A percentile compares a stretch with the other conserved stretches of the same genome.
These are phyloP conservation scores for Phania funesta DNA, from an alignment of 2,888 invertebrate genomes.

Conservation along the genomic window DNA sequence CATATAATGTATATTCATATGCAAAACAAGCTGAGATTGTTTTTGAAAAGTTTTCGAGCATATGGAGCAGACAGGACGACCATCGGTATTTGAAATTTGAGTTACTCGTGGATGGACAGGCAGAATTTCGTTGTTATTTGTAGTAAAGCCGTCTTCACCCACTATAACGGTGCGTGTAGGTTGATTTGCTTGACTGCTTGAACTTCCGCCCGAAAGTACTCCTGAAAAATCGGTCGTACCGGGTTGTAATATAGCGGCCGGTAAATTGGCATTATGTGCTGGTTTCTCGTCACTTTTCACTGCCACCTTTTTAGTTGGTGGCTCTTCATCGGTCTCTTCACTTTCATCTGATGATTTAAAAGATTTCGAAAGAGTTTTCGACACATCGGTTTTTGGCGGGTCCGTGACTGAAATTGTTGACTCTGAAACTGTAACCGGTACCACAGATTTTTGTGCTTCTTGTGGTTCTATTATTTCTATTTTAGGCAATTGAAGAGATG, in stretches of 20 bases:
- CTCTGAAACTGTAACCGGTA: not conserved
- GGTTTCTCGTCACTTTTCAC: slow-evolving; percentile 78
- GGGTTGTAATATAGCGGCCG: slow-evolving; percentile 76
- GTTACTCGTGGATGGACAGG: slow-evolving; percentile 82
- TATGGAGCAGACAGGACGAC: slow-evolving; percentile 89
- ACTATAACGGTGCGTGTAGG: slow-evolving; percentile 81
- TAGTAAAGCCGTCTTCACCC: slow-evolving; percentile 83
- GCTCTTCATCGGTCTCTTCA: slow-evolving; percentile 71
- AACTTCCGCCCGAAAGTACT: slow-evolving; percentile 73
- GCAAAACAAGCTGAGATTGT: slow-evolving; percentile 92
- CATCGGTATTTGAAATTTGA: slow-evolving; percentile 81
- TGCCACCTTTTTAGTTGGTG: slow-evolving; percentile 19
- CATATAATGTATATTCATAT: slow-evolving; percentile 97
- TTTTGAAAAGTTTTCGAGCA: slow-evolving; percentile 96
- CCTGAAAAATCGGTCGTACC: slow-evolving; percentile 77
- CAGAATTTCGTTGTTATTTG: slow-evolving; percentile 71
- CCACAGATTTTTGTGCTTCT: slow-evolving; percentile 14
- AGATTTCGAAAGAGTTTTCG: slow-evolving; percentile 36
- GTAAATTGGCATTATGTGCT: slow-evolving; percentile 72
- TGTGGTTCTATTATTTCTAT: slow-evolving; percentile 48
- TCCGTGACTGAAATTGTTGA: not conserved
- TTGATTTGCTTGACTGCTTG: slow-evolving; percentile 48
- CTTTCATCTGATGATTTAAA: slow-evolving; percentile 69
- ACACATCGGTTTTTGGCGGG: not conserved
- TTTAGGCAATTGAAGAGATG: slow-evolving; percentile 37